Base-by-base conservation (phyloP, 1,140 invertebrate genomes). In the Paralvinella palmiformis region DNA sequence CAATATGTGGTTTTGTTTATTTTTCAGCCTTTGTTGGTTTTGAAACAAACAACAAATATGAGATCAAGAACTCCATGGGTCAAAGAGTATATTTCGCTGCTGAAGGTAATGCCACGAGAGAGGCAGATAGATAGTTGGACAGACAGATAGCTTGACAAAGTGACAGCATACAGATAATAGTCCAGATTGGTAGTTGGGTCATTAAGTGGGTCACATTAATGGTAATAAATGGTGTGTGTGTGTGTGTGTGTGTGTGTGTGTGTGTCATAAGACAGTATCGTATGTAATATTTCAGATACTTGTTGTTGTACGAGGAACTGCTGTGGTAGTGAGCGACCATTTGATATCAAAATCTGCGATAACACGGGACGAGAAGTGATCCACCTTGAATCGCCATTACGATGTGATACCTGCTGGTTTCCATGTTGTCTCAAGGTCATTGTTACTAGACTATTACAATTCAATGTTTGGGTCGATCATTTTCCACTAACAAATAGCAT, bases 271-370 rank as follows among this genome's bases (percentile, higher is more conserved):
- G n/a, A n/a, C n/a, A n/a, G n/a, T n/a, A n/a, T n/a, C n/a, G n/a
- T n/a, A n/a, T n/a, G n/a, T n/a, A n/a, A n/a, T n/a, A n/a, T 41
- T 10, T 13, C 37, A 80, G 88, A 93, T 62, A 90, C 88, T 45
- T 88, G 89, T 76, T 87, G 87, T 68, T 89, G 88, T 65, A 87
- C 86, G 2, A 82, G 91, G 69, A 87, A 88, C 69, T 91, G 87
- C 71, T 88, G 89, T 73, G 92, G 91, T 1, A 84, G 87, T 0
- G 73, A 85, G 24, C 83, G 91, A 48, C 86, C 88, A 1, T 95
- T 95, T 77, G 88, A 90, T 64, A 91, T 96, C 85, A 87, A 88
- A 73, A 87, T 96, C 62, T 83, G 89, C 55, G 92, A 95, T 76
- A 87, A 86, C 71, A 85, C 82, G 68, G 84, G 85, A 60, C 88